These are phyloP conservation scores for Eira barbara DNA, from an alignment of 2,113 vertebrate genomes.

Conservation along the genomic window DNA sequence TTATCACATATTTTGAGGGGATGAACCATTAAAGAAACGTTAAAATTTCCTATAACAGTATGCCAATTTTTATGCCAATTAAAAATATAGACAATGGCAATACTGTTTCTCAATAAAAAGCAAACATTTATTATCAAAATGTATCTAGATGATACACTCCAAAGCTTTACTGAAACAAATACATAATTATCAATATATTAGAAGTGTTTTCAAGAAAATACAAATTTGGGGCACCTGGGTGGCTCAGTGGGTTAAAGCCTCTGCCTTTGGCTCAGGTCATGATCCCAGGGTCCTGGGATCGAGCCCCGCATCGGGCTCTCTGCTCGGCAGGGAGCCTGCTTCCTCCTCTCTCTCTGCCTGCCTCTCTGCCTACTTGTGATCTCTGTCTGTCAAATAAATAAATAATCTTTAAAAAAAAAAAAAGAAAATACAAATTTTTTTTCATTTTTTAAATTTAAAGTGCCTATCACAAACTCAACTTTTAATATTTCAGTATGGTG, in stretches of 20 bases:
- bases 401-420: too few relatives aligned
- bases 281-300: too few relatives aligned
- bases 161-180: neutral
- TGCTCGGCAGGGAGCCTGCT: too few relatives aligned
- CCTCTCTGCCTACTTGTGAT: too few relatives aligned
- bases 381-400: too few relatives aligned
- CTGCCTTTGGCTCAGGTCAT: too few relatives aligned
- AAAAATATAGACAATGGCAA: conserved; percentile 73
- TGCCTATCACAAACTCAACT: neutral
- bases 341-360: too few relatives aligned
- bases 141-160: neutral
- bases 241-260: too few relatives aligned
- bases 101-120: conserved; percentile 66
- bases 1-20: neutral
- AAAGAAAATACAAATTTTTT: neutral
- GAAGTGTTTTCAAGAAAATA: neutral
- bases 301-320: too few relatives aligned
- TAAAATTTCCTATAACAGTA: conserved; percentile 65
- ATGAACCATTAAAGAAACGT: conserved; percentile 67
- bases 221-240: too few relatives aligned
- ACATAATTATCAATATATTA: neutral
- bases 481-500: conserved; percentile 4
- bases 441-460: conserved; percentile 22
- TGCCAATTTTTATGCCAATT: conserved; percentile 68
- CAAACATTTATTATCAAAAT: conserved; percentile 32